These are phyloP conservation scores for Drosophila arawakana DNA, from an alignment of 1,140 invertebrate genomes.

Conservation along the genomic window DNA sequence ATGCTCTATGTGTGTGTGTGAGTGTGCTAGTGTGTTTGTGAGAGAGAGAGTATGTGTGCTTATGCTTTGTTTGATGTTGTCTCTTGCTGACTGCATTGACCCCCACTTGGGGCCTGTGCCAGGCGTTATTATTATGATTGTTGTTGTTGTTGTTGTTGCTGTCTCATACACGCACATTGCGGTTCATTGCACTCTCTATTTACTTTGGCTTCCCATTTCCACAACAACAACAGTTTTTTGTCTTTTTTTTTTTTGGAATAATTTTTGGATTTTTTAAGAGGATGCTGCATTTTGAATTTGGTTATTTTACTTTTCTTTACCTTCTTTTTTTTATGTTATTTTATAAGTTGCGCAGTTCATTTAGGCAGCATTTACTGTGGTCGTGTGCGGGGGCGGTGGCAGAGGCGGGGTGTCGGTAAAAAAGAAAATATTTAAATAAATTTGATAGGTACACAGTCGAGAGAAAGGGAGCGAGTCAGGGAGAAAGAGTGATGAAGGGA, in stretches of 20 bases:
- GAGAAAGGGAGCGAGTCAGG: not conserved
- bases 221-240: conserved; percentile 58
- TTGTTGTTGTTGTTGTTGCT: conserved; percentile 21
- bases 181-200: conserved; percentile 81
- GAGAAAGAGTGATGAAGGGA: not conserved
- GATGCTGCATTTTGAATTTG: conserved; percentile 33
- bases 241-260: conserved; percentile 38
- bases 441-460: conserved; percentile 59
- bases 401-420: conserved; percentile 11
- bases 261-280: conserved; percentile 28
- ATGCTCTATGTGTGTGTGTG: conserved; percentile 53
- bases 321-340: not conserved
- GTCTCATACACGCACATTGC: conserved; percentile 63
- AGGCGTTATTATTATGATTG: conserved; percentile 37
- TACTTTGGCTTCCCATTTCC: conserved; percentile 63
- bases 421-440: conserved; percentile 74
- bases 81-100: conserved; percentile 77
- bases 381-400: not conserved
- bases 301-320: conserved; percentile 9
- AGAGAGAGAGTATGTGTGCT: conserved; percentile 14
- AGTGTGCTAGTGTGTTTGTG: conserved; percentile 13
- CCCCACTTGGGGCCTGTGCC: conserved; percentile 69
- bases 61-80: conserved; percentile 60
- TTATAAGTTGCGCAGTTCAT: conserved; percentile 26
- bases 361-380: not conserved